A percentile compares a stretch with the other conserved stretches of the same genome.
These are phyloP conservation scores for Pseudomyrmex sp. DNA, from an alignment of 1,140 invertebrate genomes.

Conservation along the genomic window DNA sequence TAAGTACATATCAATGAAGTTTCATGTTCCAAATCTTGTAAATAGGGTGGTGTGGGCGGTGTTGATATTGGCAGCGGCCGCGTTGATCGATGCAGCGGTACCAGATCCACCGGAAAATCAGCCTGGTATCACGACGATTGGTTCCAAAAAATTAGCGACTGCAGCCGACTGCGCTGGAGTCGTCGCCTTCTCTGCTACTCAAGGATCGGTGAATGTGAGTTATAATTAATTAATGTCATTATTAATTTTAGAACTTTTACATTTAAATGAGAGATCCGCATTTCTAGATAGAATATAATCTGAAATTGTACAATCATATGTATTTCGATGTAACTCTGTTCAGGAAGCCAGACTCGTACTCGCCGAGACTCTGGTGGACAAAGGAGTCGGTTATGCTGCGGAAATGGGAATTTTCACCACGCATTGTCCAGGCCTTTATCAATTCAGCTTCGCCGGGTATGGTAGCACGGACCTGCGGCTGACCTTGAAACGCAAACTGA, in stretches of 20 bases:
- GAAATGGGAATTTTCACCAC: slow-evolving; percentile 85
- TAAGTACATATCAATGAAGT: background rate
- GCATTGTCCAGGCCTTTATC: slow-evolving; percentile 85
- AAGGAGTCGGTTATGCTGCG: slow-evolving; percentile 84
- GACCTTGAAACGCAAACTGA: slow-evolving; percentile 80
- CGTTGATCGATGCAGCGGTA: slow-evolving; percentile 75
- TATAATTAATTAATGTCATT: slow-evolving; percentile 13
- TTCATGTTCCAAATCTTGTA: background rate
- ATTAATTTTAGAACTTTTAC: background rate
- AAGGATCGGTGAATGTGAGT: slow-evolving; percentile 76
- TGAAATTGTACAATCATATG: background rate
- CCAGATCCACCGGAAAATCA: slow-evolving; percentile 74
- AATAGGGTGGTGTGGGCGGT: slow-evolving; percentile 82
- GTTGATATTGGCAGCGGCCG: slow-evolving; percentile 74
- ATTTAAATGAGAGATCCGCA: too few relatives aligned
- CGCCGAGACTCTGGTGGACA: slow-evolving; percentile 81
- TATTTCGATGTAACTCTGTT: slow-evolving; percentile 1
- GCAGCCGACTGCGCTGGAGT: slow-evolving; percentile 83
- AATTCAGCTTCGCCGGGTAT: slow-evolving; percentile 84
- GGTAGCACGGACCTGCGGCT: slow-evolving; percentile 79
- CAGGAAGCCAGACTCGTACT: slow-evolving; percentile 77
- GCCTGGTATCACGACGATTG: slow-evolving; percentile 79
- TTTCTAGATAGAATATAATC: background rate
- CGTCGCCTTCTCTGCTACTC: slow-evolving; percentile 83
- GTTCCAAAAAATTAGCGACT: slow-evolving; percentile 81